Evolutionary conservation across 2,113 vertebrate genomes (phyloP).

Genomic region (Urocolius indicus): DNA sequence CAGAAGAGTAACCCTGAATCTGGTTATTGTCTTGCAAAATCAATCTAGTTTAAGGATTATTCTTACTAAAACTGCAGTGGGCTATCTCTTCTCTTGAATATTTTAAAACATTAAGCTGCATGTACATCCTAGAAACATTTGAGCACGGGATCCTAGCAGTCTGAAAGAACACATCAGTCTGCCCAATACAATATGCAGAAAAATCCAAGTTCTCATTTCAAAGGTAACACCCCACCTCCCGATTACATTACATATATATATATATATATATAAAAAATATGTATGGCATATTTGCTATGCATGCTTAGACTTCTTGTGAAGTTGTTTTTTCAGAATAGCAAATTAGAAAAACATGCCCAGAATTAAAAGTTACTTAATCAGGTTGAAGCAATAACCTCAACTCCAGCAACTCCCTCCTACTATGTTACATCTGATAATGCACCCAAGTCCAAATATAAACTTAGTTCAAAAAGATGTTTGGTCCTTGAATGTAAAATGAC

Average conservation of each 20-base stretch:
- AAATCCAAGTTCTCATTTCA: conserved; percentile 69
- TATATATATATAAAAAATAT: not conserved
- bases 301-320: conserved; percentile 61
- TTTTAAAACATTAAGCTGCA: conserved; percentile 6
- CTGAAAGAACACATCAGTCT: conserved; percentile 39
- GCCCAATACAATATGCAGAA: conserved; percentile 47
- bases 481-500: conserved; percentile 70
- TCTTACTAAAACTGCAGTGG: not conserved
- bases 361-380: conserved; percentile 76
- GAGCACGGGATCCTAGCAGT: conserved; percentile 41
- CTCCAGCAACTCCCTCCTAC: conserved; percentile 66
- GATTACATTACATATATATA: not conserved
- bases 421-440: conserved; percentile 74
- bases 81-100: not conserved
- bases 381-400: conserved; percentile 67
- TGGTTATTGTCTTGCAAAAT: not conserved
- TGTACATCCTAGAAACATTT: conserved; percentile 26
- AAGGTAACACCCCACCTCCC: conserved; percentile 17
- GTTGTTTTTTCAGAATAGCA: conserved; percentile 73
- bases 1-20: not conserved
- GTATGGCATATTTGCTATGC: conserved; percentile 65
- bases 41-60: not conserved
- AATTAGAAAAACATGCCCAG: conserved; percentile 80
- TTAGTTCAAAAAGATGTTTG: conserved; percentile 75
- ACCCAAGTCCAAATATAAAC: conserved; percentile 75